Base-by-base conservation (phyloP, 2,888 invertebrate species). In the Drosophila silvestris region DNA sequence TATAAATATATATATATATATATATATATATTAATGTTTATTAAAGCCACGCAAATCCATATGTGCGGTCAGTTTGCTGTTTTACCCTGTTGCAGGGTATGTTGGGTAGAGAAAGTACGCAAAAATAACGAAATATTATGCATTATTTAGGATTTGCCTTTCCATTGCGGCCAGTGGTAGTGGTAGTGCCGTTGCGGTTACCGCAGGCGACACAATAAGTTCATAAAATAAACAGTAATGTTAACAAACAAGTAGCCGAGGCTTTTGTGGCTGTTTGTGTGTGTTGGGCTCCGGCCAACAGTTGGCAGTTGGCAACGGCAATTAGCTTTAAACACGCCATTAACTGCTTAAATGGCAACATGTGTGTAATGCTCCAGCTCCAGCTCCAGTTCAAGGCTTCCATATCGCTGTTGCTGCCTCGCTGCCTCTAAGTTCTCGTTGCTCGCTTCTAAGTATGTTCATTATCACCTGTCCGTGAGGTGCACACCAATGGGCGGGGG, bases 321-420 rank as follows among this genome's bases (percentile, higher is more conserved):
- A 90, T 90, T 88, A 81, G 89, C 85, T 87, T 90, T 90, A 90
- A 89, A 86, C 89, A 86, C 82, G 72, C 73, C 87, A 90, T 90
- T 88, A 89, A 82, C 87, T 86, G 82, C 87, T 82, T 89, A 89
- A 90, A 84, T 89, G 84, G 82, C 89, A 85, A 71, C 89, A 87
- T 85, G 84, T 88, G 83, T 76, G 79, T 64, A 70, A 81, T 60
- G 69, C 58, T 58, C 22, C 22, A 58, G 50, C 58, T 58, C 22
- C 22, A 58, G 50, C 58, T 33, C 5, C 22, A 30, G 56, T 65
- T 39, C 70, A 64, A 59, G 56, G 54, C 63, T 33, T 4, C 37
- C 47, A 47, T 37, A 16, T 22, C 22, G 4, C 33, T 22, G 30
- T 22, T 47, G 30, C 53, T 44, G 44, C 30, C 22, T 47, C 26